Percentiles rank a stretch among this genome's conserved stretches.
phyloP scores from a whole-genome alignment of 2,888 invertebrate species.

The Yponomeuta cagnagella region DNA sequence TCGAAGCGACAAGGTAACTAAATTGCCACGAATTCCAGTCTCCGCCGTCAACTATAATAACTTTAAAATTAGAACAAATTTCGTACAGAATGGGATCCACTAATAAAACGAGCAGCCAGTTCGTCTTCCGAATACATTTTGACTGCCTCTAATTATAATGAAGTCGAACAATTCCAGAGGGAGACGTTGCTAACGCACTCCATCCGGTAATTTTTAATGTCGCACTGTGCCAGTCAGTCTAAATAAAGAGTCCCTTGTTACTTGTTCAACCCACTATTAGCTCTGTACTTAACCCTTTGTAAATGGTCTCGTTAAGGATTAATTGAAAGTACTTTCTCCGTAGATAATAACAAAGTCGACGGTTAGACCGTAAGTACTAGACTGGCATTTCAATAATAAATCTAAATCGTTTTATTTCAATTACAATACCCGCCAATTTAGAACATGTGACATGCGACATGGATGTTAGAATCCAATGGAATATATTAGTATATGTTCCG shows the following conservation, averaged over 20 bases:
- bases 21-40: background rate
- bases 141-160: constrained; percentile 1
- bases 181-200: background rate
- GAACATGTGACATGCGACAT: background rate
- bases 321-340: constrained; percentile 27
- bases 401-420: background rate
- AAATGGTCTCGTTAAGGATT: constrained; percentile 30
- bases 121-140: background rate
- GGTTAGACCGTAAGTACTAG: constrained; percentile 6
- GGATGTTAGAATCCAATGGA: no score
- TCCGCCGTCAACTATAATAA: background rate
- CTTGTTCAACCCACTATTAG: constrained; percentile 50
- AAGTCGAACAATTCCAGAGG: background rate
- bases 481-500: no score
- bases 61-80: constrained; percentile 2
- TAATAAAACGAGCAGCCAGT: background rate
- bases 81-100: background rate
- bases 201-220: constrained; percentile 16
- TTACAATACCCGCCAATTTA: background rate
- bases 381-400: constrained; percentile 21
- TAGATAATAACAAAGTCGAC: background rate
- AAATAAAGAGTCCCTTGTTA: constrained; percentile 49
- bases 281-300: constrained; percentile 43
- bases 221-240: constrained; percentile 33
- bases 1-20: background rate